These are phyloP conservation scores for Epinotia nisella DNA, from an alignment of 2,888 invertebrate genomes.

Conservation along the genomic window DNA sequence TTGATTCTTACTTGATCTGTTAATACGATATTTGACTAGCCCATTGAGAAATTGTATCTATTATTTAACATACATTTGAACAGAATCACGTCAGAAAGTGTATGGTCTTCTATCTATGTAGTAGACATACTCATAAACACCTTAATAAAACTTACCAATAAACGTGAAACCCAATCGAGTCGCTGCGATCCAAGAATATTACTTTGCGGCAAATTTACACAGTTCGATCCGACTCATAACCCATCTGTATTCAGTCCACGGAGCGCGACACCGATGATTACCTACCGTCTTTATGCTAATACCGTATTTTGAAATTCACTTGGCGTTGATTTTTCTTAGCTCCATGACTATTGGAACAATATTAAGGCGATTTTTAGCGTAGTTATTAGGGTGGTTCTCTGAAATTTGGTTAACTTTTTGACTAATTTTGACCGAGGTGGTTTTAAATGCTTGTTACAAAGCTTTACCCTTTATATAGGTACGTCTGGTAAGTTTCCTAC, in stretches of 20 bases:
- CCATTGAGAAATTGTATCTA: too few relatives aligned
- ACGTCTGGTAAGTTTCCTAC: too few relatives aligned
- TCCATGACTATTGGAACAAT: slow-evolving; percentile 44
- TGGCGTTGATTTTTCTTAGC: slow-evolving; percentile 69
- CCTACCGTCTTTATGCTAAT: slow-evolving; percentile 77
- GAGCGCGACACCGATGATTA: slow-evolving; percentile 70
- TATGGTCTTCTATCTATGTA: not conserved
- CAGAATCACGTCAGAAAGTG: not conserved
- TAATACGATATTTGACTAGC: too few relatives aligned
- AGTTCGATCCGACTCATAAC: slow-evolving; percentile 46
- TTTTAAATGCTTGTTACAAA: too few relatives aligned
- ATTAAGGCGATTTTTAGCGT: not conserved
- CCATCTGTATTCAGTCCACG: slow-evolving; percentile 68
- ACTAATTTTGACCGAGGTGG: too few relatives aligned
- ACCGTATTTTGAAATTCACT: slow-evolving; percentile 70
- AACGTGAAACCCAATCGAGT: slow-evolving; percentile 20
- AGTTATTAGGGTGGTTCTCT: too few relatives aligned
- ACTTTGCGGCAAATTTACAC: slow-evolving; percentile 42
- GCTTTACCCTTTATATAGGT: too few relatives aligned
- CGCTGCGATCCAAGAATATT: slow-evolving; percentile 37
- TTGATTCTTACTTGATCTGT: too few relatives aligned
- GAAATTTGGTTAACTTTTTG: too few relatives aligned
- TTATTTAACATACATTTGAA: too few relatives aligned
- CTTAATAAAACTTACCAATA: slow-evolving; percentile 15
- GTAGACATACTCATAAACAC: not conserved